phyloP scores from a whole-genome alignment of 2,888 invertebrate species.

The Melinaea marsaeus region DNA sequence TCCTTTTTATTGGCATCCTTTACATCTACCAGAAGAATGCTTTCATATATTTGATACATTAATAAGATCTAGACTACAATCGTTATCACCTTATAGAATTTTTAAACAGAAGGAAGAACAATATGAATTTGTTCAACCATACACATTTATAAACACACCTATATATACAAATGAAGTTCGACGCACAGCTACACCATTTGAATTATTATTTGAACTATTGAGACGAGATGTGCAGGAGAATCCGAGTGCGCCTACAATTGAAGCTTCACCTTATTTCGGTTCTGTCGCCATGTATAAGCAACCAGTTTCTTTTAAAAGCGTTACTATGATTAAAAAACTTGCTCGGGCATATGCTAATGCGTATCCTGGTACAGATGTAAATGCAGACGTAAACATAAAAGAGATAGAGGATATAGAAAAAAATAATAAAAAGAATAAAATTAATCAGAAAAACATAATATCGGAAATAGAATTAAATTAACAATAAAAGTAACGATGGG shows the following conservation, averaged over 20 bases:
- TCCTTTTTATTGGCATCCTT: slow-evolving; percentile 63
- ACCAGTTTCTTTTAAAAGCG: slow-evolving; percentile 55
- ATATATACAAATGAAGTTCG: slow-evolving; percentile 1
- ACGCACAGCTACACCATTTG: slow-evolving; percentile 39
- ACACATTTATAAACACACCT: slow-evolving; percentile 9
- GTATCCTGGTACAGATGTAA: background rate
- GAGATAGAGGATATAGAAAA: background rate
- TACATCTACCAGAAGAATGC: slow-evolving; percentile 61
- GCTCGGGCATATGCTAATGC: slow-evolving; percentile 45
- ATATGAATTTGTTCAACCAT: slow-evolving; percentile 18
- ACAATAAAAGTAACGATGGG: background rate
- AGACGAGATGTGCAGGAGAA: slow-evolving; percentile 45
- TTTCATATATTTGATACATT: slow-evolving; percentile 50
- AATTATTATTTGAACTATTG: slow-evolving; percentile 49
- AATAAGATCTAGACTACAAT: slow-evolving; percentile 45
- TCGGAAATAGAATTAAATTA: background rate
- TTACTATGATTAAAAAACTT: slow-evolving; percentile 48
- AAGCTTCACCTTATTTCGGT: slow-evolving; percentile 50
- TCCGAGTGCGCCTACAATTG: slow-evolving; percentile 49
- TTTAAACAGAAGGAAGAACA: slow-evolving; percentile 34
- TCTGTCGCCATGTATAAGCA: slow-evolving; percentile 57
- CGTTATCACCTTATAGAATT: slow-evolving; percentile 39
- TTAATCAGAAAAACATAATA: background rate
- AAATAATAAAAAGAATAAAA: slow-evolving; percentile 7
- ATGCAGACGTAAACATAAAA: background rate